Base-by-base conservation (phyloP, 1,140 invertebrate species). In the Stegodyphus dumicola region DNA sequence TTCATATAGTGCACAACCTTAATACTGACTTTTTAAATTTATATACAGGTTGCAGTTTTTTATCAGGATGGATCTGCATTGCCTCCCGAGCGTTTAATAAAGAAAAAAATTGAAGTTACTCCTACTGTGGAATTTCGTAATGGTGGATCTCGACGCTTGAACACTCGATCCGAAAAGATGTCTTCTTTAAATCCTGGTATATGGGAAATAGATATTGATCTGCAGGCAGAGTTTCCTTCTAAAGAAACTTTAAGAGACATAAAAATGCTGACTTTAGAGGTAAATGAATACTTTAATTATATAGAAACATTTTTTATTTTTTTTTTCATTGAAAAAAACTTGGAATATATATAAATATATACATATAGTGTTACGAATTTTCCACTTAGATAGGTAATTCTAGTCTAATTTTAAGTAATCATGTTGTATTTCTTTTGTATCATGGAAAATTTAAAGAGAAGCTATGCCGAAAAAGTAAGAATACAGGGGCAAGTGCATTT, bases 1-100 rank as follows among this genome's bases (percentile, higher is more conserved):
- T 33, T 33, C 33, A 33, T 33, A 33, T 3, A 33, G 33, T 33
- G 33, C 33, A 33, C 33, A 33, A 33, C 3, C 33, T 33, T 33
- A 33, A 33, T 33, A 33, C 33, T 33, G 33, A 33, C 1, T 33
- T 33, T 33, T 33, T 33, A 33, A 33, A 33, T 33, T 33, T 33
- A 33, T 33, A 33, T 54, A 10, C 15, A 87, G 86, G 78, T 96
- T n/a, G 93, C 93, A 0, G 94, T 95, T 2, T 95, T 94, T 3
- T 95, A 94, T 89, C 94, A 95, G 87, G 95, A 96, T 89, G 94
- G 94, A 6, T 96, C 95, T 0, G 92, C 93, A 0, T 89, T 96
- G 1, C 89, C 93, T 56, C 73, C 88, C 0, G 90, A 93, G 52
- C 92, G 93, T 15, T 86, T 95, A 3, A 83, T 88, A 91, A 5